Evolutionary conservation across 2,113 vertebrate genomes (phyloP).

Genomic region (Sapayoa aenigma): DNA sequence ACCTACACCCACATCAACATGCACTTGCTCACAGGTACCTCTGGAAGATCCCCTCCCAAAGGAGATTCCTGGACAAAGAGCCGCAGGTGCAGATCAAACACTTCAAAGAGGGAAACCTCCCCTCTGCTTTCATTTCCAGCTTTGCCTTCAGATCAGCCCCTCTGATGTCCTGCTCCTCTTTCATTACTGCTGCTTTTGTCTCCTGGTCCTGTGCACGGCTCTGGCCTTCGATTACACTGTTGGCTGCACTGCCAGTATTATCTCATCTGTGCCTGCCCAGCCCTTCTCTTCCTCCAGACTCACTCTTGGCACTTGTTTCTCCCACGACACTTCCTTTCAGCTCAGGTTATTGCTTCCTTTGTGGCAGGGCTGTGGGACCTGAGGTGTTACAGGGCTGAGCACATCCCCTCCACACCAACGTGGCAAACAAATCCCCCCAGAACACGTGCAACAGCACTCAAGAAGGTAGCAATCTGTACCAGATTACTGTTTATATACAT

Average conservation of each 20-base stretch:
- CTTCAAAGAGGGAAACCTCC: neutral
- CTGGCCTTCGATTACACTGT: fast-evolving
- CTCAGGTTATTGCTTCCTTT: neutral
- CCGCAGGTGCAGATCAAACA: neutral
- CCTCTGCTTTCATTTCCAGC: neutral
- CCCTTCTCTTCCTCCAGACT: neutral
- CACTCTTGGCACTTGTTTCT: neutral
- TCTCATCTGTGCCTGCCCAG: neutral
- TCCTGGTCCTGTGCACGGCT: neutral
- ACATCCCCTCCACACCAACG: neutral
- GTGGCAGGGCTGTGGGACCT: fast-evolving
- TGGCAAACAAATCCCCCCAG: neutral
- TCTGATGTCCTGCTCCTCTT: neutral
- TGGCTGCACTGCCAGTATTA: neutral
- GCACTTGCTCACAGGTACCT: neutral
- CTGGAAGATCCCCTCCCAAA: neutral
- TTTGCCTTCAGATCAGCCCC: neutral
- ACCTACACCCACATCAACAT: neutral
- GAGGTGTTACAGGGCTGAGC: neutral
- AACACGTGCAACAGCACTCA: neutral
- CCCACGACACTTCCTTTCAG: neutral
- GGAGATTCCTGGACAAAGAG: neutral
- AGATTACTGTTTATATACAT: neutral
- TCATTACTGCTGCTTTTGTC: neutral
- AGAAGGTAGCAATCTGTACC: neutral